Evolutionary conservation across 2,113 vertebrate genomes (phyloP).

Genomic region (Tiliqua scincoides): DNA sequence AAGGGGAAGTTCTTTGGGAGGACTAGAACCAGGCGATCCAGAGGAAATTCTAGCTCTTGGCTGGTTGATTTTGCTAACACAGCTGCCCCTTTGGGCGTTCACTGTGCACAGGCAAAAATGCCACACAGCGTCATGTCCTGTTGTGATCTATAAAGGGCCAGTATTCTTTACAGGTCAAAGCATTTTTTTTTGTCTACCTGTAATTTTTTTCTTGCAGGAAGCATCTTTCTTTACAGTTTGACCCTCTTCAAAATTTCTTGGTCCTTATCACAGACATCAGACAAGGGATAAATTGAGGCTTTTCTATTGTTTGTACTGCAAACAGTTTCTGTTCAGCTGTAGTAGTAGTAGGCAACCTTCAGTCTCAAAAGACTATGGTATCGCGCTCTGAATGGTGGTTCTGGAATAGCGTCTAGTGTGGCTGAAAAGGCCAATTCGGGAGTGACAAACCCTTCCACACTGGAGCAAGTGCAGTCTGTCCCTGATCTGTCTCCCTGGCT

Average conservation of each 20-base stretch:
- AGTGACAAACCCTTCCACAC: too few species aligned
- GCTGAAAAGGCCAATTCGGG: too few species aligned
- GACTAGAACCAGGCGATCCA: too few species aligned
- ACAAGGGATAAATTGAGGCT: constrained; percentile 30
- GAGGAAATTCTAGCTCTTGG: too few species aligned
- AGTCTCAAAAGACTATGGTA: too few species aligned
- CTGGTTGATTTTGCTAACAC: too few species aligned
- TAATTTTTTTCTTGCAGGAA: constrained; percentile 19
- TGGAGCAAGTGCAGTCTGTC: too few species aligned
- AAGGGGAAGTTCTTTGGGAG: too few species aligned
- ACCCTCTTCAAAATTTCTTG: neutral
- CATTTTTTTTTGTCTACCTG: constrained; percentile 38
- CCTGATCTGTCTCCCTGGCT: too few species aligned
- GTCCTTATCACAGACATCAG: neutral
- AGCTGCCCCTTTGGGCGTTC: neutral
- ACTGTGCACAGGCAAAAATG: neutral
- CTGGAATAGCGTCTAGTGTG: too few species aligned
- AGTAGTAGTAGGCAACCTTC: too few species aligned
- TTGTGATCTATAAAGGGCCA: neutral
- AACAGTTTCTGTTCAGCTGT: constrained; percentile 39
- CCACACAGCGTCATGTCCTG: neutral
- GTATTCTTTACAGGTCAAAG: neutral
- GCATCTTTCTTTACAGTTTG: neutral
- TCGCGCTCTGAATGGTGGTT: too few species aligned
- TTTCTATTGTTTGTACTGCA: constrained; percentile 36